Conservation (phyloP, 2,797 vertebrate genomes). For the Trichosurus vulpecula region DNA sequence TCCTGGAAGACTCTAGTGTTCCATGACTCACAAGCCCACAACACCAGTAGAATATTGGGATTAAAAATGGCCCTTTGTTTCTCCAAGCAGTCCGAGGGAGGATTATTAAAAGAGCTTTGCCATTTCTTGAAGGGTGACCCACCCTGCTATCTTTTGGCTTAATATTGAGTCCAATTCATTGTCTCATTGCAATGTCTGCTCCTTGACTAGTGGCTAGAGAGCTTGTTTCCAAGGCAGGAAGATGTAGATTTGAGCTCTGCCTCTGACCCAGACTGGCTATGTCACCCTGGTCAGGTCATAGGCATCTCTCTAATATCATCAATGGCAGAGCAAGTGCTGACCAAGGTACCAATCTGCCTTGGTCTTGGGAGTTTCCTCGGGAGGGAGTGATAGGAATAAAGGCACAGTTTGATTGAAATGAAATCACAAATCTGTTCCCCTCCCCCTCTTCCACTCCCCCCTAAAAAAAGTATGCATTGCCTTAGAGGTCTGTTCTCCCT, state of each 20-base stretch:
- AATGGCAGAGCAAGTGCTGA: not conserved
- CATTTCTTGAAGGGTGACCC: not conserved
- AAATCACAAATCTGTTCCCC: not conserved
- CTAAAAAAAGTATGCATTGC: slow-evolving; percentile 67
- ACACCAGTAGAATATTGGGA: not conserved
- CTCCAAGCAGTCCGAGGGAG: not conserved
- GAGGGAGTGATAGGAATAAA: not conserved
- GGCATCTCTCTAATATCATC: not conserved
- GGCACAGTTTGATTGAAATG: not conserved
- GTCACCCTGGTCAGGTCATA: not conserved
- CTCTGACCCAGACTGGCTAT: not conserved
- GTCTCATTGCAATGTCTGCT: not conserved
- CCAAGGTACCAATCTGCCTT: not conserved
- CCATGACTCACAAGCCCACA: not conserved
- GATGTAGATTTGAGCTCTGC: not conserved
- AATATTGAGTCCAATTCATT: not conserved
- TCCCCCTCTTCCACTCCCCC: too few species aligned
- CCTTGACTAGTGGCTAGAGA: not conserved
- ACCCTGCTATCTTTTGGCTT: not conserved
- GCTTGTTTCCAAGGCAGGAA: not conserved
- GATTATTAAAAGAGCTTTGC: not conserved
- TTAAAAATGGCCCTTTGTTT: not conserved
- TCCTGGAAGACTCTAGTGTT: not conserved
- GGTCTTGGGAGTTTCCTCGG: not conserved
- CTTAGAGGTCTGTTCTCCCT: slow-evolving; percentile 63